A percentile compares a stretch with the other conserved stretches of the same genome.
These are phyloP conservation scores for Anarrhichthys ocellatus DNA, from an alignment of 2,113 vertebrate genomes.

Conservation along the genomic window DNA sequence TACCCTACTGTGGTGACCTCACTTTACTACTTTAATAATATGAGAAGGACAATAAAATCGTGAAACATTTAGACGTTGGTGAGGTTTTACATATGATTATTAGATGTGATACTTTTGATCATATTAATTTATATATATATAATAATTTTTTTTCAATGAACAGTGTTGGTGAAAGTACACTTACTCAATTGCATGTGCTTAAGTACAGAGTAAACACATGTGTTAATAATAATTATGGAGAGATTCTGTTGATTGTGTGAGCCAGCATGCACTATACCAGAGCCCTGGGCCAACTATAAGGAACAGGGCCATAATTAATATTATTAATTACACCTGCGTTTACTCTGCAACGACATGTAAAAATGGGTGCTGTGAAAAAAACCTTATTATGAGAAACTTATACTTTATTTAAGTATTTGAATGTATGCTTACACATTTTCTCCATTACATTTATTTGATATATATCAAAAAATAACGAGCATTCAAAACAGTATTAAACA, in stretches of 20 bases:
- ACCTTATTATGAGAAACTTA: not conserved
- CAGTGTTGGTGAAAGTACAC: not conserved
- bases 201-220: not conserved
- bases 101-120: not conserved
- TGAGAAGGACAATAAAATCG: not conserved
- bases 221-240: too few relatives aligned
- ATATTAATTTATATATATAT: not conserved
- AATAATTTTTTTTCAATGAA: not conserved
- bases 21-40: not conserved
- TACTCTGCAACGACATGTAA: too few relatives aligned
- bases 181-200: not conserved
- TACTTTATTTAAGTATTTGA: not conserved
- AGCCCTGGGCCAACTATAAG: too few relatives aligned
- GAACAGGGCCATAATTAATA: too few relatives aligned
- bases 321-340: too few relatives aligned
- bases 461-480: not conserved
- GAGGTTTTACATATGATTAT: not conserved
- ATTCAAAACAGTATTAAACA: not conserved
- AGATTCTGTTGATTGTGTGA: too few relatives aligned
- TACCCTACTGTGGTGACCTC: not conserved
- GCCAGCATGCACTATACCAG: too few relatives aligned
- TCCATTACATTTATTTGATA: not conserved
- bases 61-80: not conserved
- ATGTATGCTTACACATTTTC: not conserved
- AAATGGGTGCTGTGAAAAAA: too few relatives aligned